Evolutionary conservation across 2,888 invertebrate genomes (phyloP), one percentile per base, ranked within the genome.

Genomic region (Platycnemis pennipes): DNA sequence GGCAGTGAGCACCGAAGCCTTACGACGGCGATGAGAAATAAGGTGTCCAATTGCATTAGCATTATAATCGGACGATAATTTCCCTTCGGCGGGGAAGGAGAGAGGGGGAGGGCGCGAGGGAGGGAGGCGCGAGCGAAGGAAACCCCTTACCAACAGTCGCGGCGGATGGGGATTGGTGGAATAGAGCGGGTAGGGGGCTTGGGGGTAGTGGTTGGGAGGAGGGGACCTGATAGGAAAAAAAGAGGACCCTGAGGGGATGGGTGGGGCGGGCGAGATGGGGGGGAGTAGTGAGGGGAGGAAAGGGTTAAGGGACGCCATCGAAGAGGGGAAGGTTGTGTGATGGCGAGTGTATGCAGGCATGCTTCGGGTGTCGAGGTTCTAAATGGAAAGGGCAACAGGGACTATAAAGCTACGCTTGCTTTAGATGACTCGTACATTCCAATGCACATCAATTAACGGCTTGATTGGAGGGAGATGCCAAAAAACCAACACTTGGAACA

Each of bases 1-100:
- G 26, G 45, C 44, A 45, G 87, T 0, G 46, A 46, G 87, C 44
- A 46, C 87, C 44, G 45, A 87, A 87, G n/a, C 87, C 87, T 46
- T 87, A 46, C 46, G 87, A 87, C 87, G 45, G 87, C 87, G 87
- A 87, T 87, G 87, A 87, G 87, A 87, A 87, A 87, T 87, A 87
- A 87, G 87, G 87, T 87, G 87, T 87, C 87, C 87, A 87, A 87
- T 87, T 87, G 87, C 87, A 87, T 87, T 87, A 87, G 87, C 87
- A 87, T 87, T 87, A 87, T 87, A 87, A 87, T 87, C 87, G 87
- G 87, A 87, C 87, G 87, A 87, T 87, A 87, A 87, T 87, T 87
- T 87, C 87, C 87, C n/a, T 46, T 46, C 26, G 45, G 46, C 26
- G 87, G 46, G 46, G 45, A 4, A 22, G 16, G n/a, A 26, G 16